Conservation (phyloP, 1,140 invertebrate genomes). For the Idris sp. region DNA sequence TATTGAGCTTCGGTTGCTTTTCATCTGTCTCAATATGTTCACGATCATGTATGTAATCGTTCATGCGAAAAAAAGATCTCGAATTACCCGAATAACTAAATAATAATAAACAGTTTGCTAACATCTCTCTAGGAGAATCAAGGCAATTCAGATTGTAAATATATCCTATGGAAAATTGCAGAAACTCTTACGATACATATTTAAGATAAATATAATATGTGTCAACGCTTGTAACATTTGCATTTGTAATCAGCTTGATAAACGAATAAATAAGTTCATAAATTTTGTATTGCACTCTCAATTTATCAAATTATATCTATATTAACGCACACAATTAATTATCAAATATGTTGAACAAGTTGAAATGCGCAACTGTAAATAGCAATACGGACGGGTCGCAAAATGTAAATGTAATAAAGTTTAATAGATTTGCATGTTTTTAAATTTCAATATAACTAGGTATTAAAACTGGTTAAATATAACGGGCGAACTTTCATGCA, state of each 20-base stretch:
- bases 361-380: constrained; percentile 12
- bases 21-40: not conserved
- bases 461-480: constrained; percentile 55
- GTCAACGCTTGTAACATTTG: constrained; percentile 46
- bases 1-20: too few relatives aligned
- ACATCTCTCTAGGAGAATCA: constrained; percentile 50
- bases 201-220: constrained; percentile 61
- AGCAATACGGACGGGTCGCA: not conserved
- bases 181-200: constrained; percentile 58
- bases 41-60: not conserved
- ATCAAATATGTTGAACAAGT: constrained; percentile 31
- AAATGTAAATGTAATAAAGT: constrained; percentile 18
- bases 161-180: constrained; percentile 55
- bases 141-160: constrained; percentile 61
- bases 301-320: constrained; percentile 42
- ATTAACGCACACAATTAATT: constrained; percentile 42
- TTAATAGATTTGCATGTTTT: constrained; percentile 33
- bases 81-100: constrained; percentile 29
- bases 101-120: constrained; percentile 44
- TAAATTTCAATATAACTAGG: constrained; percentile 34
- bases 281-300: constrained; percentile 32
- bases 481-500: constrained; percentile 58
- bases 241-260: constrained; percentile 54
- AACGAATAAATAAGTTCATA: constrained; percentile 53
- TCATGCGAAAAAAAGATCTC: constrained; percentile 4